phyloP scores from a whole-genome alignment of 2,888 invertebrate genomes.

The Andrena fulva region DNA sequence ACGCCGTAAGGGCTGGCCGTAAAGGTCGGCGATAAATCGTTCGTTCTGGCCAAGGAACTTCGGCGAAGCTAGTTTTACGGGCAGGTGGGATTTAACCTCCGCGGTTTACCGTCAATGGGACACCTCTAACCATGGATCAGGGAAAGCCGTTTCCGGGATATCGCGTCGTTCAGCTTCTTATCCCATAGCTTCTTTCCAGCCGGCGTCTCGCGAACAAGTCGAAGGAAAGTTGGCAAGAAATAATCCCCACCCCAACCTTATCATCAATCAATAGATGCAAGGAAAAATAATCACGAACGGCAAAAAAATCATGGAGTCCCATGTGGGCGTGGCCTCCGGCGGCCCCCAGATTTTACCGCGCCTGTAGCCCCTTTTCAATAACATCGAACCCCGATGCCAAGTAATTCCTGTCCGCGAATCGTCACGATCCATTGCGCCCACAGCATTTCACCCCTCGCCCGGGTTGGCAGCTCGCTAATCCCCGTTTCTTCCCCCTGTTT shows the following conservation, averaged over 20 bases:
- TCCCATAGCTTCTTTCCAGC: neutral
- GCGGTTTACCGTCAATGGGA: constrained; percentile 50
- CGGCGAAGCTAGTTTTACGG: constrained; percentile 67
- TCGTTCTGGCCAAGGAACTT: constrained; percentile 53
- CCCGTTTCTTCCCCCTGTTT: constrained; percentile 8
- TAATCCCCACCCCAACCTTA: no score
- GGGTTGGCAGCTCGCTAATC: neutral
- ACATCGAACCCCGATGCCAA: no score
- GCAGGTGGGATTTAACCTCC: constrained; percentile 61
- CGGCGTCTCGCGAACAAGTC: neutral
- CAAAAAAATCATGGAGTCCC: no score
- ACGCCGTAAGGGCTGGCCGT: constrained; percentile 62
- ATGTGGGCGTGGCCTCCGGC: no score
- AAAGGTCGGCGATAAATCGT: constrained; percentile 70
- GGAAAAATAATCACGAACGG: no score
- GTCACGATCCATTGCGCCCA: neutral
- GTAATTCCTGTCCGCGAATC: no score
- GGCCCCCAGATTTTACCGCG: no score
- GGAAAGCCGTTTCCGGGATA: constrained; percentile 37
- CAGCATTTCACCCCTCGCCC: neutral
- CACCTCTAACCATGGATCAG: constrained; percentile 52
- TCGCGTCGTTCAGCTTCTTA: constrained; percentile 22
- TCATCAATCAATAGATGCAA: no score
- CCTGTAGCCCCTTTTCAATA: no score
- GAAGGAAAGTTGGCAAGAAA: neutral